Evolutionary conservation across 2,113 vertebrate species (phyloP), one percentile per base, ranked within the genome.

Genomic region (Vanacampus margaritifer): DNA sequence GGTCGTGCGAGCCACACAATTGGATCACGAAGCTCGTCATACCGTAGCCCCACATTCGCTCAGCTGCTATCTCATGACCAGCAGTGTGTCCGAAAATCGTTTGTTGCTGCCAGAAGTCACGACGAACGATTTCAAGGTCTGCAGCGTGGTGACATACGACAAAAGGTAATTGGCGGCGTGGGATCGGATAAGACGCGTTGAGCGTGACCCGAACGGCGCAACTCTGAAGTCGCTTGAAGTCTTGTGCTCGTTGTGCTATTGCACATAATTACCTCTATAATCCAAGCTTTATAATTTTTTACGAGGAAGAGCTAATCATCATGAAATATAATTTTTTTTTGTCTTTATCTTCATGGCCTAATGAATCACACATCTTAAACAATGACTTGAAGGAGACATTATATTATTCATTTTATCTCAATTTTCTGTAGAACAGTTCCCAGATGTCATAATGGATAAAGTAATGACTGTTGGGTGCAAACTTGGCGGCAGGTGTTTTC

Each of bases 171-270:
- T 26, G 53, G 59, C 56, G 64, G 63, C 37, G n/a, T 7, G 9
- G 7, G 56, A 4, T 35, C 21, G 56, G 28, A 35, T 6, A 11
- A 58, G 19, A 60, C 58, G 17, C 12, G 12, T 4, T 24, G 23
- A 26, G 53, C 53, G 9, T 54, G 24, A 28, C 32, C 32, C 26
- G 9, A 28, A 0, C 3, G 6, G 13, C 37, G 37, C 37, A 39
- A 10, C 24, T 28, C 14, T 26, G 4, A 17, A 1, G 21, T 14
- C 13, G 14, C 53, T 56, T 13, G n/a, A 5, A 17, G 68, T 76
- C 69, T 67, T 69, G 68, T 79, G 69, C 71, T 73, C 68, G 46
- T 64, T 48, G 12, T 48, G 21, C 19, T 48, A 21, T 48, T 48
- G 7, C 46, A 21, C 19, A 48, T 48, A 45, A 48, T 21, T 21